phyloP scores from a whole-genome alignment of 1,140 invertebrate species.

The Cotesia vestalis region DNA sequence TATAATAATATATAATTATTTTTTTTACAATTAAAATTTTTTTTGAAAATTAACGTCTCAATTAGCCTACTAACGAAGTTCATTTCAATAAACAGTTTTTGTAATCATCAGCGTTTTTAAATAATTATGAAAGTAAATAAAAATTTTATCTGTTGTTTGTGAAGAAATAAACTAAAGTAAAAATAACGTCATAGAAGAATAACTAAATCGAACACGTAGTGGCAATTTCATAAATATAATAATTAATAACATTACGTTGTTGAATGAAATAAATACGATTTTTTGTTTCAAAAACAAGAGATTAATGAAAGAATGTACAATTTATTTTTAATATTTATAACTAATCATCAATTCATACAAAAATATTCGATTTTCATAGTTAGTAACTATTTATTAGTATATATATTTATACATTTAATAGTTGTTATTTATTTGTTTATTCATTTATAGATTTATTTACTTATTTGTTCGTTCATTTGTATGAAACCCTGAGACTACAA shows the following conservation, averaged over 20 bases:
- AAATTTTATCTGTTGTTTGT: slow-evolving; percentile 1
- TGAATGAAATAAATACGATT: slow-evolving; percentile 19
- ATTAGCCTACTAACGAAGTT: not conserved
- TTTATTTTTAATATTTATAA: slow-evolving; percentile 29
- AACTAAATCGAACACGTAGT: slow-evolving; percentile 17
- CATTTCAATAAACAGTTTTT: slow-evolving; percentile 9
- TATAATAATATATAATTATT: not conserved
- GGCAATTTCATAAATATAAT: slow-evolving; percentile 26
- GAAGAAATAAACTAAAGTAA: slow-evolving; percentile 1
- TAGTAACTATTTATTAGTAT: not conserved
- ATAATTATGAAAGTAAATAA: not conserved
- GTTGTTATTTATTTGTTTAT: slow-evolving; percentile 43
- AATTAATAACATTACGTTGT: slow-evolving; percentile 13
- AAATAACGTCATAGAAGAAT: slow-evolving; percentile 15
- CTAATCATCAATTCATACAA: slow-evolving; percentile 34
- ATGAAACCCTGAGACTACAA: slow-evolving; percentile 60
- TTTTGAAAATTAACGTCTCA: slow-evolving; percentile 8
- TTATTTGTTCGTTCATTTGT: slow-evolving; percentile 49
- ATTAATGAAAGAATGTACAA: slow-evolving; percentile 32
- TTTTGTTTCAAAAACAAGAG: slow-evolving; percentile 13
- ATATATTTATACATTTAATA: slow-evolving; percentile 23
- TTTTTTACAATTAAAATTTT: not conserved
- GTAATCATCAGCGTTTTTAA: slow-evolving; percentile 7
- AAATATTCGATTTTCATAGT: no score
- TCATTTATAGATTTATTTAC: slow-evolving; percentile 39